These are phyloP conservation scores for Probaryconus sp. DNA, from an alignment of 1,140 invertebrate genomes.

Conservation along the genomic window DNA sequence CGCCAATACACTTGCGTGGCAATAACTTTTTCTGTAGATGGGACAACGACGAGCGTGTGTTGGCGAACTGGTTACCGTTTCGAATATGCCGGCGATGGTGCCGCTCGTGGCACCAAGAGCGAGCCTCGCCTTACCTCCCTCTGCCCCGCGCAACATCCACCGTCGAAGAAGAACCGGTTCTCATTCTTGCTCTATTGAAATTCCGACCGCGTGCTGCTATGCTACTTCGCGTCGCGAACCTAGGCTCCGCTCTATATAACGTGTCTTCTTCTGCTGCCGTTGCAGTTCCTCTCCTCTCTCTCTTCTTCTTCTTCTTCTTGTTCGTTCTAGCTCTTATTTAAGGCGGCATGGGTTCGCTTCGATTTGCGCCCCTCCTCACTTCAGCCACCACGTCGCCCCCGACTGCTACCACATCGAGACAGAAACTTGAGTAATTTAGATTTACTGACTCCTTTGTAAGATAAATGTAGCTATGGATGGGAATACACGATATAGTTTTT, in stretches of 20 bases:
- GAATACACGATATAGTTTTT: conserved; percentile 57
- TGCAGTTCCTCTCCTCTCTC: neutral
- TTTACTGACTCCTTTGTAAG: conserved; percentile 52
- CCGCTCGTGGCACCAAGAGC: conserved; percentile 52
- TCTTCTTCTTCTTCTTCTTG: neutral
- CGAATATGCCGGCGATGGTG: conserved; percentile 40
- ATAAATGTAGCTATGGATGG: conserved; percentile 46
- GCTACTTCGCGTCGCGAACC: conserved; percentile 44
- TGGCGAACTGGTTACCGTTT: conserved; percentile 59
- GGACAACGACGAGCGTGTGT: conserved; percentile 15
- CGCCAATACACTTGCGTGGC: conserved; percentile 16
- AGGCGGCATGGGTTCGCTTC: conserved; percentile 28
- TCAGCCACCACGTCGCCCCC: conserved; percentile 30
- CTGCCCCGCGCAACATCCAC: too few species aligned
- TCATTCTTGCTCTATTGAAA: conserved; percentile 48
- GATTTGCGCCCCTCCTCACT: conserved; percentile 40
- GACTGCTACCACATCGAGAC: conserved; percentile 38
- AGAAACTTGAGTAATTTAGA: conserved; percentile 57
- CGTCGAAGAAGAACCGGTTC: conserved; percentile 37
- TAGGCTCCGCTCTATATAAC: conserved; percentile 50
- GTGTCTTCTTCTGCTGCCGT: conserved; percentile 11
- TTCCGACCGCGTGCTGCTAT: conserved; percentile 40
- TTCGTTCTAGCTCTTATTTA: conserved; percentile 40
- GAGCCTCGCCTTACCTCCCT: conserved; percentile 44
- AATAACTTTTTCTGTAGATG: conserved; percentile 20